Percentiles rank a stretch among this genome's conserved stretches.
Evolutionary conservation across 2,797 vertebrate genomes (phyloP).

Genomic region (Eulemur albifrons): DNA sequence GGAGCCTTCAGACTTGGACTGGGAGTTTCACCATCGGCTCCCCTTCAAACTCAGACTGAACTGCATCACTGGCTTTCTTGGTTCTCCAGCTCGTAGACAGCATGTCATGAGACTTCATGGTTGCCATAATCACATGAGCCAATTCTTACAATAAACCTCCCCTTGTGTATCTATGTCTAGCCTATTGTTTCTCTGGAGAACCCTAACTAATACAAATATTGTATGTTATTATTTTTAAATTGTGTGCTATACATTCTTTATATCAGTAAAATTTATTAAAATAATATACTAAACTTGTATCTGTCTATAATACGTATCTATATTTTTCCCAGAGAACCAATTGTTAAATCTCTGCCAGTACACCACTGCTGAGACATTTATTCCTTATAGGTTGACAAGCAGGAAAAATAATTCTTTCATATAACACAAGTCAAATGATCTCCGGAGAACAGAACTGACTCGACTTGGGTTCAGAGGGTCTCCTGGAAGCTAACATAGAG

Average conservation of each 20-base stretch:
- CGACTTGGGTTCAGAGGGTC: neutral
- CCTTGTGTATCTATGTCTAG: neutral
- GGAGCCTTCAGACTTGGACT: neutral
- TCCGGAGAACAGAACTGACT: neutral
- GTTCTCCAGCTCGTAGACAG: neutral
- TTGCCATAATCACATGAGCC: neutral
- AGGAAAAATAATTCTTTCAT: neutral
- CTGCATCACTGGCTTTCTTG: neutral
- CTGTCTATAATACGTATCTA: neutral
- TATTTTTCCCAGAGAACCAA: neutral
- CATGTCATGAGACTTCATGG: neutral
- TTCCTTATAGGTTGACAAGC: neutral
- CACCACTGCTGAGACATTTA: neutral
- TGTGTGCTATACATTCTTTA: neutral
- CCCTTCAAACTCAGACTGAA: neutral
- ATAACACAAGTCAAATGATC: neutral
- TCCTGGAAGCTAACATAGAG: neutral
- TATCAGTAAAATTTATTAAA: neutral
- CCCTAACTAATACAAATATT: neutral
- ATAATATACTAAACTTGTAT: neutral
- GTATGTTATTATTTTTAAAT: neutral
- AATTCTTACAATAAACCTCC: neutral
- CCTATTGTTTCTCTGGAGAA: neutral
- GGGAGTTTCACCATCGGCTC: neutral
- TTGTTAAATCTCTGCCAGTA: neutral